These are phyloP conservation scores for Taeniopygia guttata DNA, from an alignment of 2,797 vertebrate genomes.

Conservation along the genomic window DNA sequence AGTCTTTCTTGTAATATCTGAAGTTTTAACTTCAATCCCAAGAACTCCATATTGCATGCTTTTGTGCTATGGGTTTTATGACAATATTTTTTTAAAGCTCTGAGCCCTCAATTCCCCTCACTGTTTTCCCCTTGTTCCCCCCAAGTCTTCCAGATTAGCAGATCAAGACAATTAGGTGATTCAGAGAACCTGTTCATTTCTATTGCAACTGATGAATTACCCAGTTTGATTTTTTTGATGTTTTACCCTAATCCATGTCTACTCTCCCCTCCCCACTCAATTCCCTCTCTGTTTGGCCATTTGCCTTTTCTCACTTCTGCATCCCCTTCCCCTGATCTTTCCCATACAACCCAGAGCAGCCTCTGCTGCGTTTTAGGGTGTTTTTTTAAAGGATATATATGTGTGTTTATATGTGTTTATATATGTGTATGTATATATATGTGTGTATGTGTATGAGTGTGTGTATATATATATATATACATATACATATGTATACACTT, in stretches of 20 bases:
- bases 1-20: not conserved
- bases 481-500: not conserved
- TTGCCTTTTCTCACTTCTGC: not conserved
- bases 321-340: not conserved
- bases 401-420: not conserved
- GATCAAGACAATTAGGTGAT: not conserved
- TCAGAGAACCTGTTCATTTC: not conserved
- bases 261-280: rapidly evolving
- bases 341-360: not conserved
- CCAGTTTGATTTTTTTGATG: rapidly evolving
- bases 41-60: not conserved
- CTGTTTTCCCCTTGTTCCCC: rapidly evolving
- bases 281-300: not conserved
- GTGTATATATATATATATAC: not conserved
- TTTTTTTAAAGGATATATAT: not conserved
- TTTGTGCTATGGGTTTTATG: not conserved
- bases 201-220: not conserved
- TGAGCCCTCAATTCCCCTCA: not conserved
- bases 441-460: rapidly evolving
- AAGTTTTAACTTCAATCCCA: not conserved
- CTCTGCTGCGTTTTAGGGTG: not conserved
- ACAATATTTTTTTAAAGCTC: not conserved
- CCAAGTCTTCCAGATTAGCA: not conserved
- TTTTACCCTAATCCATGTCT: not conserved
- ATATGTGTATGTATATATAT: no score